phyloP scores from a whole-genome alignment of 2,797 vertebrate genomes.

The Dromococcyx pavoninus region DNA sequence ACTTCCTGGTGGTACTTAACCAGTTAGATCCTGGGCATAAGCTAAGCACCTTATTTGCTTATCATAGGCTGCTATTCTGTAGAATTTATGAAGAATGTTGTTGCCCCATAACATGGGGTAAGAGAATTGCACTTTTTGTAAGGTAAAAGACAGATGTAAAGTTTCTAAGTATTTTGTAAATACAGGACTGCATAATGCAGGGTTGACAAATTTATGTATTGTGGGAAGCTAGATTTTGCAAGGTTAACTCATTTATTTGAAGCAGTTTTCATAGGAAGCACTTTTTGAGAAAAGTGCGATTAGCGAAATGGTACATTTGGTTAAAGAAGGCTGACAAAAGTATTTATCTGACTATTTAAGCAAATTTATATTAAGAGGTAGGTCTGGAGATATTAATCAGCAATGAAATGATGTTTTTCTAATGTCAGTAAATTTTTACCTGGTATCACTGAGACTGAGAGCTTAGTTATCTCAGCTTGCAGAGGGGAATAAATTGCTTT shows the following conservation, averaged over 20 bases:
- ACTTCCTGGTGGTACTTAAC: slow-evolving; percentile 72
- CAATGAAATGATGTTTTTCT: slow-evolving; percentile 40
- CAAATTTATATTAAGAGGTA: slow-evolving; percentile 47
- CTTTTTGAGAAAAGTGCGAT: slow-evolving; percentile 68
- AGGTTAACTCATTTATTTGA: slow-evolving; percentile 85
- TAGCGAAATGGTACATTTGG: slow-evolving; percentile 60
- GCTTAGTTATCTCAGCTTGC: slow-evolving; percentile 19
- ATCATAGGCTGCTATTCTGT: slow-evolving; percentile 98
- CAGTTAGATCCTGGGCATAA: slow-evolving; percentile 81
- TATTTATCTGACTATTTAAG: slow-evolving; percentile 71
- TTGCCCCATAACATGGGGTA: slow-evolving; percentile 78
- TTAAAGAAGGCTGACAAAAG: slow-evolving; percentile 68
- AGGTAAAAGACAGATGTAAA: slow-evolving; percentile 83
- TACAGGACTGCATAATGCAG: slow-evolving; percentile 83
- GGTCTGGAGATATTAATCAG: slow-evolving; percentile 64
- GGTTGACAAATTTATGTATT: slow-evolving; percentile 71
- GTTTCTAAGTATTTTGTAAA: slow-evolving; percentile 87
- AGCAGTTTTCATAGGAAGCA: slow-evolving; percentile 76
- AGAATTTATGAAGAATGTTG: slow-evolving; percentile 98
- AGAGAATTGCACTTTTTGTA: slow-evolving; percentile 90
- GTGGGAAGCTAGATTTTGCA: slow-evolving; percentile 84
- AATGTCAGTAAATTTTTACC: slow-evolving; percentile 20
- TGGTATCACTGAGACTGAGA: slow-evolving; percentile 29
- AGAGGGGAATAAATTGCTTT: slow-evolving; percentile 40
- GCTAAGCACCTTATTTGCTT: slow-evolving; percentile 99